phyloP scores from a whole-genome alignment of 2,113 vertebrate genomes.

The Pluvialis apricaria region DNA sequence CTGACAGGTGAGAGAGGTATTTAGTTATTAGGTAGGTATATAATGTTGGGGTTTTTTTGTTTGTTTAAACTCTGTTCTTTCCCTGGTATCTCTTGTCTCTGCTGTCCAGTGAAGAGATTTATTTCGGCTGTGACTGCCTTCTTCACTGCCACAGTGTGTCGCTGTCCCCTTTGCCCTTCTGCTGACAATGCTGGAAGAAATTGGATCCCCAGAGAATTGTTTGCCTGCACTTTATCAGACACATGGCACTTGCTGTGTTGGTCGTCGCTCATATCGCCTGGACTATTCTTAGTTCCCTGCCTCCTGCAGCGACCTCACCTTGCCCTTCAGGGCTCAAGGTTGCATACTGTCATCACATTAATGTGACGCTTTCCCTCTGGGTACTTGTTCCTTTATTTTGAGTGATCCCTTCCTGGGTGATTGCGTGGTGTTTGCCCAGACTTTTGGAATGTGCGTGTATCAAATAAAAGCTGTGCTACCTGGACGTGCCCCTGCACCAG shows the following conservation, averaged over 20 bases:
- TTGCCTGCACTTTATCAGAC: neutral
- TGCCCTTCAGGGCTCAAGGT: neutral
- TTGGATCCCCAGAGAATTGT: neutral
- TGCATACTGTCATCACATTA: neutral
- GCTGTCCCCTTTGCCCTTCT: neutral
- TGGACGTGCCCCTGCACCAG: neutral
- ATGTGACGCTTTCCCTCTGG: neutral
- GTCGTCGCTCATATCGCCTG: neutral
- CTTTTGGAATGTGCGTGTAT: neutral
- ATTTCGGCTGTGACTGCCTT: neutral
- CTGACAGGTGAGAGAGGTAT: neutral
- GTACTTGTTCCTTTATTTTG: neutral
- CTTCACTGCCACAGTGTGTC: neutral
- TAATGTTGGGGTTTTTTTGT: fast-evolving
- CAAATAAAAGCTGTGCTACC: neutral
- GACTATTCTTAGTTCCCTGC: neutral
- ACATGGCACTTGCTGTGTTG: neutral
- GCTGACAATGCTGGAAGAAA: neutral
- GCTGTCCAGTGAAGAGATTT: neutral
- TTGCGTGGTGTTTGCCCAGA: neutral
- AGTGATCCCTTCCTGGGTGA: neutral
- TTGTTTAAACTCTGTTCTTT: neutral
- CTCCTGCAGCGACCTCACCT: neutral
- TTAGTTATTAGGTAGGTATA: fast-evolving
- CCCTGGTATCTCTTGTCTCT: neutral